Percentiles rank a stretch among this genome's conserved stretches.
Evolutionary conservation across 1,140 invertebrate species (phyloP).

Genomic region (Sinonovacula constricta): DNA sequence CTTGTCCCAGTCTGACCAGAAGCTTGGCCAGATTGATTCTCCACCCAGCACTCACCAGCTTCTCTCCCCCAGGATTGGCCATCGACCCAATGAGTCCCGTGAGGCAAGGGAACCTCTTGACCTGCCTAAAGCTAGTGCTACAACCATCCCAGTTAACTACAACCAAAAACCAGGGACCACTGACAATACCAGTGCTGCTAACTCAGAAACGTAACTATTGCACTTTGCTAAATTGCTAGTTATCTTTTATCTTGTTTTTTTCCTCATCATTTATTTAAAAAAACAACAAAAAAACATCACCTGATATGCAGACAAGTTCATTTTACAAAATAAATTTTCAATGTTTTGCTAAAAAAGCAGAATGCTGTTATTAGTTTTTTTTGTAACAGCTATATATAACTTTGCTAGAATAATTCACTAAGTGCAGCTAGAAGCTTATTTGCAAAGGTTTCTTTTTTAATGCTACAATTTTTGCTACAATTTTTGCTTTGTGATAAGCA

Average conservation of each 20-base stretch:
- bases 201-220: too few relatives aligned
- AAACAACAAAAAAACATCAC: too few relatives aligned
- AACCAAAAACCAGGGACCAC: background rate
- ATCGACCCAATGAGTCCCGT: background rate
- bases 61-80: constrained; percentile 5
- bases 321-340: too few relatives aligned
- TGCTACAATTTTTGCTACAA: background rate
- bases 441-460: background rate
- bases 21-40: constrained; percentile 20
- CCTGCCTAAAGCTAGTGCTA: constrained; percentile 38
- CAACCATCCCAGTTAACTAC: background rate
- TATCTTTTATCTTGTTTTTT: too few relatives aligned
- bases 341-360: too few relatives aligned
- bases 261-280: too few relatives aligned
- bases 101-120: constrained; percentile 29
- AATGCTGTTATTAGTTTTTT: too few relatives aligned
- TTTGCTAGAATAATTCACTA: background rate
- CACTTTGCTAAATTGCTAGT: too few relatives aligned
- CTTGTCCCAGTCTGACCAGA: background rate
- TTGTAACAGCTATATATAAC: too few relatives aligned
- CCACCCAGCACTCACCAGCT: constrained; percentile 11
- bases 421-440: background rate
- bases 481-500: background rate
- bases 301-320: too few relatives aligned
- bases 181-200: constrained; percentile 23